Percentiles rank a stretch among this genome's conserved stretches.
Evolutionary conservation across 2,113 vertebrate genomes (phyloP).

Genomic region (Chauna torquata): DNA sequence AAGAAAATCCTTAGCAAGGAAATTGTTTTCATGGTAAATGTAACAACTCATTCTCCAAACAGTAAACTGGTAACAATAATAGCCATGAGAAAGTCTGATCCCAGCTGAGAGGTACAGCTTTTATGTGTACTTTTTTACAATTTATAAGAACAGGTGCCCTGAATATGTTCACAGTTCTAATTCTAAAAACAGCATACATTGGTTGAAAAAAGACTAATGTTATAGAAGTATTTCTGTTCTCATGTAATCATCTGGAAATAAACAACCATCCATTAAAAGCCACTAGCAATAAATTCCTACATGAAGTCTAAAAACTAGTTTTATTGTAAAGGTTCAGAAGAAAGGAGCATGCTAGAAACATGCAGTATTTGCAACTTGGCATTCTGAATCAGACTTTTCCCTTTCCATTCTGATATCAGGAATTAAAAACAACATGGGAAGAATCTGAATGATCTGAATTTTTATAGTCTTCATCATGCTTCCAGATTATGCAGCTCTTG

Average conservation of each 20-base stretch:
- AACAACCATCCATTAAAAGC: background rate
- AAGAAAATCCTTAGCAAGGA: background rate
- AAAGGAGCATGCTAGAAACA: background rate
- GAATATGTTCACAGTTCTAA: background rate
- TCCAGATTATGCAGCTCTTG: background rate
- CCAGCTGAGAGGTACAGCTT: background rate
- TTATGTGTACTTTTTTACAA: background rate
- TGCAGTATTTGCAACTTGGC: background rate
- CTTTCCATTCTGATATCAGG: background rate
- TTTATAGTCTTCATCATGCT: background rate
- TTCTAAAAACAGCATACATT: background rate
- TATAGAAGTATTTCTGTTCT: background rate
- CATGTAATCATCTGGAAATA: background rate
- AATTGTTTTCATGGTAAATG: background rate
- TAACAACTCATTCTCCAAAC: background rate
- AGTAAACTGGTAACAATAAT: background rate
- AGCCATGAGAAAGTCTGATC: background rate
- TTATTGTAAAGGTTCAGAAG: background rate
- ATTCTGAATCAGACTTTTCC: background rate
- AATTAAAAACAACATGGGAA: background rate
- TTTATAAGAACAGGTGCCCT: background rate
- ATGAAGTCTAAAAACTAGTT: background rate
- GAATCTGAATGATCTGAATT: background rate
- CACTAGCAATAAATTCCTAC: background rate
- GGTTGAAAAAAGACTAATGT: background rate